Percentiles rank a stretch among this genome's conserved stretches.
Evolutionary conservation across 2,797 vertebrate genomes (phyloP).

Genomic region (Graptemys geographica): DNA sequence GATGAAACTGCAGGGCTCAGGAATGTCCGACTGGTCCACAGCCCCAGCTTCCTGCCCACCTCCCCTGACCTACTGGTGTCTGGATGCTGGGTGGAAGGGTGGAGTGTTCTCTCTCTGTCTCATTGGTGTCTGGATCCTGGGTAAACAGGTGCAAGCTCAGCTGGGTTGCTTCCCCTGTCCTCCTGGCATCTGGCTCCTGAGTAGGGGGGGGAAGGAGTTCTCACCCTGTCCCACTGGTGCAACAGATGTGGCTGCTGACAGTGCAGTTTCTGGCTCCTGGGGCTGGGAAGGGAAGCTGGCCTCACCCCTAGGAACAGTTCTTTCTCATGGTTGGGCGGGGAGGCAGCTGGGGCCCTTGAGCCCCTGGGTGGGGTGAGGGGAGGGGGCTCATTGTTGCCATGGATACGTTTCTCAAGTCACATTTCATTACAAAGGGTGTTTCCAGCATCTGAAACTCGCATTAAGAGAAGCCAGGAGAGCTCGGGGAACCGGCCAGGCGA

Average conservation of each 20-base stretch:
- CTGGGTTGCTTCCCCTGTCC: background rate
- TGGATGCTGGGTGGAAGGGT: background rate
- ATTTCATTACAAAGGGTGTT: background rate
- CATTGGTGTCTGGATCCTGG: background rate
- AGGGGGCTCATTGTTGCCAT: background rate
- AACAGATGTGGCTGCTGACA: background rate
- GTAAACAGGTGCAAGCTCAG: no score
- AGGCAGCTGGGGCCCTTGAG: background rate
- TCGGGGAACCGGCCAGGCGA: background rate
- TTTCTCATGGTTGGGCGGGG: background rate
- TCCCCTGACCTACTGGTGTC: background rate
- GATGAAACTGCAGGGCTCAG: background rate
- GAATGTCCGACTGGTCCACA: background rate
- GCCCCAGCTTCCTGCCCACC: background rate
- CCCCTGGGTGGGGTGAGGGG: background rate
- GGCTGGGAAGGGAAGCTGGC: background rate
- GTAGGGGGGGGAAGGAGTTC: background rate
- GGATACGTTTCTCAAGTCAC: background rate
- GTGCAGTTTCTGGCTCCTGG: background rate
- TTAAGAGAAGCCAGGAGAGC: background rate
- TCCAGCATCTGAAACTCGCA: background rate
- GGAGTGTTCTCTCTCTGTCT: background rate
- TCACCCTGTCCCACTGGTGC: background rate
- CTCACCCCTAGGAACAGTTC: background rate
- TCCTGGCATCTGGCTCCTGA: no score